phyloP scores from a whole-genome alignment of 2,888 invertebrate genomes.

The Choristoneura rosaceana region DNA sequence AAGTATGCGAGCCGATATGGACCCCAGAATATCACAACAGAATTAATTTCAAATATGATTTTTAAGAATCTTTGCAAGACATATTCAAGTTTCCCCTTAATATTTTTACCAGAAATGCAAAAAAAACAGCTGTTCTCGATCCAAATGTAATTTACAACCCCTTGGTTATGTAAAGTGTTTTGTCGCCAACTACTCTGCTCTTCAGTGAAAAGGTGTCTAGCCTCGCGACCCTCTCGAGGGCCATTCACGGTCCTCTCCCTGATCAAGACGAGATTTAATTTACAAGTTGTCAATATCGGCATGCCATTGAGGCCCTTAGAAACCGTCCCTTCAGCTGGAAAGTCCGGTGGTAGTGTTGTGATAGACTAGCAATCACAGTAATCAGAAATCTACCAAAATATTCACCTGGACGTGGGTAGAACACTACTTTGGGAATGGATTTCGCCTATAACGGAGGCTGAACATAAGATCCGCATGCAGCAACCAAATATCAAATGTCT shows the following conservation, averaged over 20 bases:
- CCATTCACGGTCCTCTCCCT: slow-evolving; percentile 3
- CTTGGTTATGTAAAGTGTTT: slow-evolving; percentile 15
- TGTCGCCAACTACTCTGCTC: slow-evolving; percentile 12
- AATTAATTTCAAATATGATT: neutral
- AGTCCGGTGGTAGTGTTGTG: neutral
- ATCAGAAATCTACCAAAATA: no score
- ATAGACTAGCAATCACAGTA: no score
- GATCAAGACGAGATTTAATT: slow-evolving; percentile 19
- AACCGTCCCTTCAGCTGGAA: neutral
- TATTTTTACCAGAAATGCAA: slow-evolving; percentile 10
- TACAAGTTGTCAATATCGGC: slow-evolving; percentile 12
- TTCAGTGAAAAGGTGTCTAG: slow-evolving; percentile 12
- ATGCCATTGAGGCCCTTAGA: neutral
- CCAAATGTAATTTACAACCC: neutral
- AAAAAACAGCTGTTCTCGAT: neutral
- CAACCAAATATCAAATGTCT: no score
- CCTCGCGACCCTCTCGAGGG: slow-evolving; percentile 14
- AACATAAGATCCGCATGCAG: no score
- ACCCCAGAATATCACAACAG: no score
- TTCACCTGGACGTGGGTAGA: no score
- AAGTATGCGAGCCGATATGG: no score
- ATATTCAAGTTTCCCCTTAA: no score
- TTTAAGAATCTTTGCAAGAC: no score
- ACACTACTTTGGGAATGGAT: no score
- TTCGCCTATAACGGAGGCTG: no score